These are phyloP conservation scores for Xanthia icteritia DNA, from an alignment of 2,888 invertebrate species.

Conservation along the genomic window DNA sequence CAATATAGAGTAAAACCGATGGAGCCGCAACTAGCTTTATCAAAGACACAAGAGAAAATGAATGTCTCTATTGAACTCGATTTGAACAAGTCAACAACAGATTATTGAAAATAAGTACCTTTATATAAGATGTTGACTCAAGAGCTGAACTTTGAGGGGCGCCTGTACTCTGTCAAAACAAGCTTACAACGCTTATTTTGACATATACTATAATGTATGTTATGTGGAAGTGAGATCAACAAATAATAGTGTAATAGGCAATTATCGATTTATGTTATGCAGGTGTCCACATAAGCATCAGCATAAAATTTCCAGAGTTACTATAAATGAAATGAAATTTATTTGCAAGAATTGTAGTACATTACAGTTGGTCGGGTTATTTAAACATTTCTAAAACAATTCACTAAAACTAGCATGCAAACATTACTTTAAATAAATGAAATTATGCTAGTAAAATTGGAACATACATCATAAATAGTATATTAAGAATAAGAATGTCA, in stretches of 20 bases:
- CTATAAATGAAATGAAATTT: too few relatives aligned
- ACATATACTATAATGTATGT: not conserved
- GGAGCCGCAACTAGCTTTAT: not conserved
- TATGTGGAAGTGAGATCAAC: not conserved
- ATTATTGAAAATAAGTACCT: slow-evolving; percentile 10
- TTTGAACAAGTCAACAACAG: slow-evolving; percentile 14
- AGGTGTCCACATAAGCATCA: not conserved
- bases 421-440: too few relatives aligned
- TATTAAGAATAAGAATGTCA: too few relatives aligned
- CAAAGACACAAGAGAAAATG: slow-evolving; percentile 31
- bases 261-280: not conserved
- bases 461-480: too few relatives aligned
- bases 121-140: not conserved
- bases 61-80: slow-evolving; percentile 1
- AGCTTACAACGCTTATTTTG: not conserved
- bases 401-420: too few relatives aligned
- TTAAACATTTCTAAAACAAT: too few relatives aligned
- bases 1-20: slow-evolving; percentile 11
- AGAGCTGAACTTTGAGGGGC: not conserved
- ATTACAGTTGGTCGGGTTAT: too few relatives aligned
- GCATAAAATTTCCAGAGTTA: not conserved
- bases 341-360: too few relatives aligned
- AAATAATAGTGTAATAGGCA: not conserved
- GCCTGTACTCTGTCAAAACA: not conserved
- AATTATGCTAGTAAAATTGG: too few relatives aligned